Evolutionary conservation across 1,140 invertebrate species (phyloP), one percentile per base, ranked within the genome.

Genomic region (Pseudomyrmex gracilis): DNA sequence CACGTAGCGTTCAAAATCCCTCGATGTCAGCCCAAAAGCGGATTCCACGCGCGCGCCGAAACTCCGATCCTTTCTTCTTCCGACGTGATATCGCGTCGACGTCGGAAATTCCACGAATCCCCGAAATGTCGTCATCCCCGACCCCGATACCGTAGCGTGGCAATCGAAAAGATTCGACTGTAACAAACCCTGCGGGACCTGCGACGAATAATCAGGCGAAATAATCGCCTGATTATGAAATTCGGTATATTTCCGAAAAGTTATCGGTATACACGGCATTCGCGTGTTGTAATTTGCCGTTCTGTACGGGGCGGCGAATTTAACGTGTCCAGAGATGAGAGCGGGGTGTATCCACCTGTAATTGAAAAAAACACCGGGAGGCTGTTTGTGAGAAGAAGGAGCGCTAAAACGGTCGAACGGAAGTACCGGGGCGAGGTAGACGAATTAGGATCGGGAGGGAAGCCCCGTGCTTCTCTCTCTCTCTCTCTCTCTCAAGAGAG

Each of bases 391-490:
- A 55, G 45, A 61, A 77, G 49, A 20, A 58, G 82, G 74, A 74
- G 20, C 82, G 53, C 20, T 77, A 83, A 71, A 84, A 77, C 70
- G 76, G 24, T 66, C 57, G 87, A 90, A 87, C 89, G 89, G 89
- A 90, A 90, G 89, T 90, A 82, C 85, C 66, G 88, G 60, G 73
- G 45, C 20, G 51, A 82, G 82, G 86, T 85, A 85, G 82, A 88
- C 78, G 90, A 91, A 90, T 91, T 90, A 90, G 90, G 90, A 87
- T 82, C 80, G 82, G 67, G 64, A 87, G 85, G 85, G 86, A 90
- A 91, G 78, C 84, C 77, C 34, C 74, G 61, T 89, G 86, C 88
- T 84, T 84, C 58, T 84, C 58, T 2, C 22, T n/a, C n/a, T n/a
- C n/a, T n/a, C n/a, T n/a, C n/a, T n/a, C n/a, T n/a, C n/a, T n/a